These are phyloP conservation scores for Lateolabrax maculatus DNA, from an alignment of 2,797 vertebrate species.

Conservation along the genomic window DNA sequence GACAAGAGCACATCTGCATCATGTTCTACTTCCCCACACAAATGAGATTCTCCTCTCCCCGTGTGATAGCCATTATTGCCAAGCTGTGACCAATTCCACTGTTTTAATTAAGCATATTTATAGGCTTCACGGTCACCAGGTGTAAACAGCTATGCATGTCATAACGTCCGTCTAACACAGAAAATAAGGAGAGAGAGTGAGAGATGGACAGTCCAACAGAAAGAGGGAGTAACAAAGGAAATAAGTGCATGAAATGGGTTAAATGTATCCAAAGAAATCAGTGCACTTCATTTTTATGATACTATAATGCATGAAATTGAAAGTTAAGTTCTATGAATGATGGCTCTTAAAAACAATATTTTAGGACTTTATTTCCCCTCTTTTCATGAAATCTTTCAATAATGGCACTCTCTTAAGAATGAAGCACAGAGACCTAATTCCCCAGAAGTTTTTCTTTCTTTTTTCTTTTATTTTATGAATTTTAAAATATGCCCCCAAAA, in stretches of 20 bases:
- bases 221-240: not conserved
- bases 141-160: slow-evolving; percentile 79
- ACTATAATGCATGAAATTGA: slow-evolving; percentile 16
- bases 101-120: slow-evolving; percentile 87
- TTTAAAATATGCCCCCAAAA: slow-evolving; percentile 74
- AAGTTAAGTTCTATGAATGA: slow-evolving; percentile 33
- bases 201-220: slow-evolving; percentile 35
- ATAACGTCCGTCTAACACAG: slow-evolving; percentile 41
- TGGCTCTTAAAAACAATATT: slow-evolving; percentile 38
- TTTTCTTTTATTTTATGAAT: slow-evolving; percentile 52
- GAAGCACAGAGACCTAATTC: slow-evolving; percentile 54
- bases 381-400: slow-evolving; percentile 24
- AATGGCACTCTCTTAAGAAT: slow-evolving; percentile 25
- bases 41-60: slow-evolving; percentile 79
- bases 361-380: not conserved
- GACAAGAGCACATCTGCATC: slow-evolving; percentile 83
- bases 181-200: slow-evolving; percentile 27
- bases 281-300: slow-evolving; percentile 5
- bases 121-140: slow-evolving; percentile 76
- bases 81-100: slow-evolving; percentile 83
- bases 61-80: slow-evolving; percentile 82
- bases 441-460: slow-evolving; percentile 51
- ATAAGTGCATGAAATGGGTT: slow-evolving; percentile 7
- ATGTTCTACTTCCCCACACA: slow-evolving; percentile 78
- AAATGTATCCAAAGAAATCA: slow-evolving; percentile 7